These are phyloP conservation scores for Ctenomys sociabilis DNA, from an alignment of 2,113 vertebrate species.

Conservation along the genomic window DNA sequence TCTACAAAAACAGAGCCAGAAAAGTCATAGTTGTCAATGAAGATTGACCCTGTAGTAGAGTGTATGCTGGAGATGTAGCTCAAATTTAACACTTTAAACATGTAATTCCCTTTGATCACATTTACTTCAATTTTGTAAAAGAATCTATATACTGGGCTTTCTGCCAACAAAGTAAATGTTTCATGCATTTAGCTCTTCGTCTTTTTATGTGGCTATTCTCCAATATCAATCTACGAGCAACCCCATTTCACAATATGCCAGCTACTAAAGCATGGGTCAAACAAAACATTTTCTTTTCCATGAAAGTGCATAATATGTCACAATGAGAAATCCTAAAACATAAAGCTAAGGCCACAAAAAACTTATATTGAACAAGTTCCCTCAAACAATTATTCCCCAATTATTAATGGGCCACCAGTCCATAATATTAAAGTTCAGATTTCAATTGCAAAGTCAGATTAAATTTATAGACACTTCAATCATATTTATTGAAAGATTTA, in stretches of 20 bases:
- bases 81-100: constrained; percentile 62
- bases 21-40: constrained; percentile 49
- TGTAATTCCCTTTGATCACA: constrained; percentile 61
- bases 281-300: constrained; percentile 65
- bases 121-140: constrained; percentile 69
- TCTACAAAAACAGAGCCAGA: constrained; percentile 48
- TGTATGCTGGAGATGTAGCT: background rate
- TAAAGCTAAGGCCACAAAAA: constrained; percentile 61
- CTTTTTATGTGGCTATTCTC: constrained; percentile 70
- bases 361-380: constrained; percentile 15
- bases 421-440: constrained; percentile 29
- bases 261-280: constrained; percentile 19
- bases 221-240: constrained; percentile 72
- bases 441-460: constrained; percentile 34
- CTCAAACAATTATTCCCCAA: background rate
- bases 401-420: background rate
- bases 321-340: constrained; percentile 15
- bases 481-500: constrained; percentile 4
- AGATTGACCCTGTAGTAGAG: constrained; percentile 21
- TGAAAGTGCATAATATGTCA: constrained; percentile 57
- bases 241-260: constrained; percentile 69
- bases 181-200: constrained; percentile 66
- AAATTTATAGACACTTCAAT: constrained; percentile 32
- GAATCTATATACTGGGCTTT: constrained; percentile 63
- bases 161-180: constrained; percentile 75